Percentiles rank a stretch among this genome's conserved stretches.
Conservation (phyloP, 2,797 vertebrate genomes). For the Lacerta agilis region DNA sequence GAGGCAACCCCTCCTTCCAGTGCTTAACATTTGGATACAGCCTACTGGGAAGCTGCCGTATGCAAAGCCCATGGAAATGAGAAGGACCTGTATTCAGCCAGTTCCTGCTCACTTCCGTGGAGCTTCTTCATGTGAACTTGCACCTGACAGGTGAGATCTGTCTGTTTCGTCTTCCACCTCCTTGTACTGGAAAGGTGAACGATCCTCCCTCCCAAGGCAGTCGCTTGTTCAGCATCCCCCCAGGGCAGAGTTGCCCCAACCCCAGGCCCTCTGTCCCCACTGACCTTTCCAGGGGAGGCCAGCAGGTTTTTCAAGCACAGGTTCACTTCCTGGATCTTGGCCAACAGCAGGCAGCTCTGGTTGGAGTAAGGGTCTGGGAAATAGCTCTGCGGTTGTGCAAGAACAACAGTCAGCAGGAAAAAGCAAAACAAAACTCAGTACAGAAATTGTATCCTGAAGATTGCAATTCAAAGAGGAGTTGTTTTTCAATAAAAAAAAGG, state of each 20-base stretch:
- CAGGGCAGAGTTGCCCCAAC: not conserved
- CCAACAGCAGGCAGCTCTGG: constrained; percentile 46
- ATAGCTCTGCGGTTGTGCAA: constrained; percentile 52
- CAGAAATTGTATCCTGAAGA: not conserved
- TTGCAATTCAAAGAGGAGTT: not conserved
- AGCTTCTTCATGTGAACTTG: not conserved
- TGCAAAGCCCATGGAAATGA: not conserved
- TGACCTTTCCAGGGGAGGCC: constrained; percentile 56
- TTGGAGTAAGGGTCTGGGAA: constrained; percentile 38
- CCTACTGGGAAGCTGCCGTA: not conserved
- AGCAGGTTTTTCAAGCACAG: constrained; percentile 60
- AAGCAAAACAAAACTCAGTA: not conserved
- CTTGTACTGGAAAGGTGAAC: too few relatives aligned
- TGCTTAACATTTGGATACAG: not conserved
- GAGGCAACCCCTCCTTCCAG: not conserved
- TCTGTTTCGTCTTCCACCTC: too few relatives aligned
- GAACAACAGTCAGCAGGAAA: not conserved
- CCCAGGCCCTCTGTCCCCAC: not conserved
- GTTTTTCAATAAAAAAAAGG: too few relatives aligned
- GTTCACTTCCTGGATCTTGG: constrained; percentile 70
- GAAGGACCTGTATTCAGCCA: not conserved
- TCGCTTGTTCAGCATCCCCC: not conserved
- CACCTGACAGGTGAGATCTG: not conserved
- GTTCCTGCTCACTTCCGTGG: not conserved
- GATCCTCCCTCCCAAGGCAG: not conserved